phyloP scores from a whole-genome alignment of 64 coral and sea anemone genomes.

The Orbicella faveolata region DNA sequence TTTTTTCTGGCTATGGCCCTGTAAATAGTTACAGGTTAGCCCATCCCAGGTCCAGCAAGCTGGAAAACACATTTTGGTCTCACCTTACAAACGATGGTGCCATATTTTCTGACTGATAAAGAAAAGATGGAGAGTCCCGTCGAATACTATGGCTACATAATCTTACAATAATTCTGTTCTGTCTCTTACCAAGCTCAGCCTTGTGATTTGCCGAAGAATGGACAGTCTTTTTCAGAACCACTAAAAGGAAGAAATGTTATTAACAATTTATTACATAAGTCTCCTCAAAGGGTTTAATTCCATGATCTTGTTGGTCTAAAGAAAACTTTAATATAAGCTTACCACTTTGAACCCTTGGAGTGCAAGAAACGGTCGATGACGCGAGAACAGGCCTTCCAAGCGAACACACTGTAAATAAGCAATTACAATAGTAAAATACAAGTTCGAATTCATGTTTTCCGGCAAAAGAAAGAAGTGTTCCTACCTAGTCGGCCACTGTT shows the following conservation, averaged over 20 bases:
- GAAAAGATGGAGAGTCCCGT: neutral
- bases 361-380: conserved; percentile 31
- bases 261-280: neutral
- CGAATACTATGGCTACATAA: neutral
- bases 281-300: neutral
- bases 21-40: too few relatives aligned
- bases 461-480: neutral
- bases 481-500: conserved; percentile 39
- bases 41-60: too few relatives aligned
- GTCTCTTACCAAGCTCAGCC: conserved; percentile 17
- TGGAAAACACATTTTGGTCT: too few relatives aligned
- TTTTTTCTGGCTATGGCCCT: too few relatives aligned
- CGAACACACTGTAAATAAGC: neutral
- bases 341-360: conserved; percentile 57
- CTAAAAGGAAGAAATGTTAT: neutral
- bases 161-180: neutral
- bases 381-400: conserved; percentile 45
- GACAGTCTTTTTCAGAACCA: neutral
- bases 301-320: neutral
- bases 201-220: conserved; percentile 38
- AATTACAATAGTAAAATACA: conserved; percentile 1
- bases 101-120: too few relatives aligned
- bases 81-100: too few relatives aligned
- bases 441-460: neutral
- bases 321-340: neutral